Evolutionary conservation across 2,888 invertebrate genomes (phyloP).

Genomic region (Melitaea athalia): DNA sequence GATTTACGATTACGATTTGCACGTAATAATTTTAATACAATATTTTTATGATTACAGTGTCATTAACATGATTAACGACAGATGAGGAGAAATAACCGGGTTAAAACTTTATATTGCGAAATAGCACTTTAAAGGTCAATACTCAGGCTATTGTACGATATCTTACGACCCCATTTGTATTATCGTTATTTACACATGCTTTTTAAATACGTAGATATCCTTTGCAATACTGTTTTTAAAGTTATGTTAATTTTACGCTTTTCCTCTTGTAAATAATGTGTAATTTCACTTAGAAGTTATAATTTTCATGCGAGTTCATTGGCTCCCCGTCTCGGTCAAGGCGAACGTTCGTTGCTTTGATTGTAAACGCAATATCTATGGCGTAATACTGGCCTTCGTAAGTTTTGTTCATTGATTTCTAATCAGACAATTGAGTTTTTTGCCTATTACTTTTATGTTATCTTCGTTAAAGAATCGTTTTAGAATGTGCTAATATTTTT

Average conservation of each 20-base stretch:
- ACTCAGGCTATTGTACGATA: background rate
- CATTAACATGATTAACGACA: background rate
- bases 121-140: background rate
- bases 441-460: no score
- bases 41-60: background rate
- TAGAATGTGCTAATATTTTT: background rate
- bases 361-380: slow-evolving; percentile 4
- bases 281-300: background rate
- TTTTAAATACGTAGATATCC: background rate
- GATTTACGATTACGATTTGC: no score
- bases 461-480: background rate
- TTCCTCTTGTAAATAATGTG: background rate
- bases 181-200: background rate
- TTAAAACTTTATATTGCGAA: background rate
- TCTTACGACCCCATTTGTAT: background rate
- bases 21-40: background rate
- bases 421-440: slow-evolving; percentile 12
- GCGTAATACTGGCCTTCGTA: slow-evolving; percentile 5
- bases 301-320: slow-evolving; percentile 11
- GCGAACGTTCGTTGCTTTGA: slow-evolving; percentile 5
- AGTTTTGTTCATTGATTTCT: slow-evolving; percentile 10
- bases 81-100: background rate
- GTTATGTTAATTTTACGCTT: background rate
- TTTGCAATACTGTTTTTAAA: background rate
- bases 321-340: slow-evolving; percentile 25